A percentile compares a stretch with the other conserved stretches of the same genome.
Evolutionary conservation across 2,888 invertebrate genomes (phyloP).

Genomic region (Rhynchonema sp.): DNA sequence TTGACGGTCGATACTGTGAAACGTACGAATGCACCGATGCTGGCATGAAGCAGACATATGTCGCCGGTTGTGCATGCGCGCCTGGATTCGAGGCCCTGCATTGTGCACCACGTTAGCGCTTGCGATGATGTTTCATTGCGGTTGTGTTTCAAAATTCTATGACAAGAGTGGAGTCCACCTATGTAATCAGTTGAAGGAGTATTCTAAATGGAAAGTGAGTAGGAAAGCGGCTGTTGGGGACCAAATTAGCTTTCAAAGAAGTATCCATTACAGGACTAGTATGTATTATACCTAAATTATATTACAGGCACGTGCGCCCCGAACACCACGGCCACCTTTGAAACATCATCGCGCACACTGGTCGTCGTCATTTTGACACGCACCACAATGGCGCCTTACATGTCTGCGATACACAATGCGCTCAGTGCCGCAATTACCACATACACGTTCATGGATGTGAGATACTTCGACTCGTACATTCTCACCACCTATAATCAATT

Average conservation of each 20-base stretch:
- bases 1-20: not conserved
- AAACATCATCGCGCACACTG: not conserved
- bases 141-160: no score
- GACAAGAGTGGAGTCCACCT: no score
- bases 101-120: not conserved
- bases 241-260: no score
- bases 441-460: not conserved
- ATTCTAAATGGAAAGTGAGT: no score
- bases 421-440: not conserved
- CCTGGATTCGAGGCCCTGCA: not conserved
- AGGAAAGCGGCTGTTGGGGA: no score
- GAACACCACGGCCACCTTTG: not conserved
- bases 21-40: not conserved
- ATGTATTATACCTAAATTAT: no score
- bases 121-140: no score
- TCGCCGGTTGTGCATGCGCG: not conserved
- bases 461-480: not conserved
- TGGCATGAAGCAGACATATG: not conserved
- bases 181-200: no score
- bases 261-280: no score
- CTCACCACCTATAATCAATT: not conserved
- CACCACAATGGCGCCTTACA: not conserved
- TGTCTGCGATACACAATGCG: not conserved
- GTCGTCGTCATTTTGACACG: not conserved
- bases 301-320: not conserved